A percentile compares a stretch with the other conserved stretches of the same genome.
phyloP scores from a whole-genome alignment of 2,888 invertebrate genomes.

The Acrocyrtus sp. region DNA sequence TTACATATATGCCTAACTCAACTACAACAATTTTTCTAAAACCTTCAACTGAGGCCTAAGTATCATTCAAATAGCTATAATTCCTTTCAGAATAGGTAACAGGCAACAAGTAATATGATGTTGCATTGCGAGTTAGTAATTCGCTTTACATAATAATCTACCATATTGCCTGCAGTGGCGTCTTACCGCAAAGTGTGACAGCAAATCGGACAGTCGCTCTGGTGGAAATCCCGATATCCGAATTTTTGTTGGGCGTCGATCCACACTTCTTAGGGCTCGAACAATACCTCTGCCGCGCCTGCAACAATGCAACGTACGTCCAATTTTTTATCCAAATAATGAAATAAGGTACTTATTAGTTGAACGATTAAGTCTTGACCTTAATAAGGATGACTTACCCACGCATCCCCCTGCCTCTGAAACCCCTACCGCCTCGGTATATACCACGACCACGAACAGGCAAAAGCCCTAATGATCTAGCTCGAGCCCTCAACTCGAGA shows the following conservation, averaged over 20 bases:
- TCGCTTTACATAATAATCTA: too few species aligned
- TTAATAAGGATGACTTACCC: conserved; percentile 28
- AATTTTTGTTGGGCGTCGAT: conserved; percentile 87
- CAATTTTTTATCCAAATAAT: neutral
- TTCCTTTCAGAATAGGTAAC: too few species aligned
- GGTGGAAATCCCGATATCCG: conserved; percentile 87
- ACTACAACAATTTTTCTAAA: too few species aligned
- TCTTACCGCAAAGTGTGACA: conserved; percentile 88
- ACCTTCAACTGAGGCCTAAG: too few species aligned
- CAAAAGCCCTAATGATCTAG: conserved; percentile 65
- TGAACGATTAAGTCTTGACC: too few species aligned
- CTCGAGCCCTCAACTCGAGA: conserved; percentile 74
- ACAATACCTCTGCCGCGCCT: conserved; percentile 67
- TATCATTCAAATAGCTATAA: too few species aligned
- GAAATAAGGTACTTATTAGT: neutral
- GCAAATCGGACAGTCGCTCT: conserved; percentile 82
- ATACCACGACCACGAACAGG: conserved; percentile 1
- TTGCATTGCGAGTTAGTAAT: conserved; percentile 65
- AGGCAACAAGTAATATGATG: too few species aligned
- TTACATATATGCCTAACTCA: too few species aligned
- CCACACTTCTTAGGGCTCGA: conserved; percentile 70
- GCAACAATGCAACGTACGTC: conserved; percentile 60
- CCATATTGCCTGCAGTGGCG: too few species aligned
- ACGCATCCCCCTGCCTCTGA: conserved; percentile 17
- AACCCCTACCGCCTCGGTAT: conserved; percentile 63